Percentiles rank a stretch among this genome's conserved stretches.
phyloP scores from a whole-genome alignment of 2,797 vertebrate species.

The Mastacembelus armatus region DNA sequence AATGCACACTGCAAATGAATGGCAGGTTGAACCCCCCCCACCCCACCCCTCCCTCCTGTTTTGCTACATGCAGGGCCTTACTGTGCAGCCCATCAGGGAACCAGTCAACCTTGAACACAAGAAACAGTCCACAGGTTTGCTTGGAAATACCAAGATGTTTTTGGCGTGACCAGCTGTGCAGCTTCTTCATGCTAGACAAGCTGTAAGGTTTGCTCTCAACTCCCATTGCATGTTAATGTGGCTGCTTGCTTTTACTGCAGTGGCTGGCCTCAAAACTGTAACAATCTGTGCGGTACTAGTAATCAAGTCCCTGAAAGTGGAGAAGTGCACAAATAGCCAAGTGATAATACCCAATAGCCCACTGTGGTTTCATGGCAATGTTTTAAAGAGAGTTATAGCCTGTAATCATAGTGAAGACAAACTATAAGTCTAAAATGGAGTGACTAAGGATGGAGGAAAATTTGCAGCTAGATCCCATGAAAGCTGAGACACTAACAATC shows the following conservation, averaged over 20 bases:
- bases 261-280: conserved; percentile 19
- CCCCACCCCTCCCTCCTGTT: too few relatives aligned
- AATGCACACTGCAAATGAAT: conserved; percentile 27
- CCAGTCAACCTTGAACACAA: conserved; percentile 7
- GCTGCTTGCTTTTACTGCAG: conserved; percentile 19
- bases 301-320: conserved; percentile 57
- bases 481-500: conserved; percentile 49
- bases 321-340: conserved; percentile 62
- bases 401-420: conserved; percentile 66
- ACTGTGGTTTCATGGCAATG: conserved; percentile 42
- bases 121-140: background rate
- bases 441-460: conserved; percentile 46
- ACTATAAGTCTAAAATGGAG: conserved; percentile 27
- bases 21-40: background rate
- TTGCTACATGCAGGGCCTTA: background rate
- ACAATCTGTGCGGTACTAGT: conserved; percentile 17
- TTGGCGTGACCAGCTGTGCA: background rate
- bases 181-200: conserved; percentile 1
- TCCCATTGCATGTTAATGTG: background rate
- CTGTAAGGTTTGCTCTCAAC: conserved; percentile 2
- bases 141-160: background rate
- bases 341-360: conserved; percentile 60
- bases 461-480: conserved; percentile 48
- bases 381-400: conserved; percentile 53
- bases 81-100: conserved; percentile 15